Evolutionary conservation across 2,113 vertebrate species (phyloP).

Genomic region (Xerus inauris): DNA sequence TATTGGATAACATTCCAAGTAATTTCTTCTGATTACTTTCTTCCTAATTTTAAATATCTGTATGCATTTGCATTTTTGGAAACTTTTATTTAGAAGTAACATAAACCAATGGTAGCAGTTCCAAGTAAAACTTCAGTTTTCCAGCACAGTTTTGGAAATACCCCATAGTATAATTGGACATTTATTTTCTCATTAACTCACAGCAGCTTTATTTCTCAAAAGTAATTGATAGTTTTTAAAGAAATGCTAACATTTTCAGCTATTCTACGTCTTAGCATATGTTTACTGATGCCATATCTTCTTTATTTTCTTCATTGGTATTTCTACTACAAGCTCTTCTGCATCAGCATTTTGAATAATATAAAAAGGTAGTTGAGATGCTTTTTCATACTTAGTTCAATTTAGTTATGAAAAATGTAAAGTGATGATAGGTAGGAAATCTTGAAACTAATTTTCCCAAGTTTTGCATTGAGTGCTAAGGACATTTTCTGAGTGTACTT

Average conservation of each 20-base stretch:
- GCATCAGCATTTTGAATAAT: not conserved
- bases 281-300: not conserved
- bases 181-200: not conserved
- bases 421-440: slow-evolving; percentile 37
- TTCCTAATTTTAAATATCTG: not conserved
- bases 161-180: not conserved
- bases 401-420: slow-evolving; percentile 49
- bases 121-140: not conserved
- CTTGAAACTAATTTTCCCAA: slow-evolving; percentile 61
- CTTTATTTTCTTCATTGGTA: slow-evolving; percentile 57
- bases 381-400: slow-evolving; percentile 54
- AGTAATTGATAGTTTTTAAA: not conserved
- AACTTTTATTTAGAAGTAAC: not conserved
- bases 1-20: not conserved
- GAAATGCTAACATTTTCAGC: not conserved
- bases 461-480: slow-evolving; percentile 42
- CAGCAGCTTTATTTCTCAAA: not conserved
- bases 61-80: not conserved
- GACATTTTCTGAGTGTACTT: slow-evolving; percentile 41
- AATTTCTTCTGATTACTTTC: not conserved
- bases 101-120: not conserved
- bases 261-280: not conserved
- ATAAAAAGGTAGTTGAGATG: not conserved
- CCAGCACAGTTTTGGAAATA: not conserved
- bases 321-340: not conserved